Percentiles rank a stretch among this genome's conserved stretches.
These are phyloP conservation scores for Bacillus rossius DNA, from an alignment of 1,140 invertebrate genomes.

Conservation along the genomic window DNA sequence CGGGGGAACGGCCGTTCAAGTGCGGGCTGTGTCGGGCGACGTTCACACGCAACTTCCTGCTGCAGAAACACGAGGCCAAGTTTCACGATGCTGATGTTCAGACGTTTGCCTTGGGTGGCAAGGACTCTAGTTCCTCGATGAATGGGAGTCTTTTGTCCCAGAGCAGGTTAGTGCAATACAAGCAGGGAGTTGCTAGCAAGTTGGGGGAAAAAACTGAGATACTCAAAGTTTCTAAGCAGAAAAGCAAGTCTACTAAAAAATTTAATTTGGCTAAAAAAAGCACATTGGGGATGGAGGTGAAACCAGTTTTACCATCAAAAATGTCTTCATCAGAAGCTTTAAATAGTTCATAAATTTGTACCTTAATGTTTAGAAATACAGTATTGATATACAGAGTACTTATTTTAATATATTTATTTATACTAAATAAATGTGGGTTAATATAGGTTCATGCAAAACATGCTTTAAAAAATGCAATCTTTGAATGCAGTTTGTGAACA, in stretches of 20 bases:
- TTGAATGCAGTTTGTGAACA: no score
- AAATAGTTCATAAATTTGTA: slow-evolving; percentile 11
- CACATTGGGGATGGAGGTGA: no score
- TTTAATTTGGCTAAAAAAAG: no score
- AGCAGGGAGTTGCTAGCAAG: no score
- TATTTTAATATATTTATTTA: slow-evolving; percentile 1
- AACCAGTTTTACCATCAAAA: background rate
- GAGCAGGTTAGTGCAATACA: no score
- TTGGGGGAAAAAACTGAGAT: no score
- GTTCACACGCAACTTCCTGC: slow-evolving; percentile 38
- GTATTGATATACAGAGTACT: slow-evolving; percentile 6
- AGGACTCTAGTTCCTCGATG: no score
- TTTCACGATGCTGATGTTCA: background rate
- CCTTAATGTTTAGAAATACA: background rate
- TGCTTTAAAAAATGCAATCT: no score
- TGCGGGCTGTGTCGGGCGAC: slow-evolving; percentile 25
- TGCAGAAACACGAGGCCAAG: slow-evolving; percentile 35
- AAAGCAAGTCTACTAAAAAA: no score
- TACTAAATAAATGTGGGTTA: background rate
- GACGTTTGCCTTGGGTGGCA: no score
- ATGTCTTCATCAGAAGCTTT: slow-evolving; percentile 12
- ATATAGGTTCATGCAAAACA: background rate
- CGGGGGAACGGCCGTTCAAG: slow-evolving; percentile 29
- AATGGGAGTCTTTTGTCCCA: no score
- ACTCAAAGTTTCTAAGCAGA: no score